These are phyloP conservation scores for Philopedon plagiatum DNA, from an alignment of 2,888 invertebrate species.

Conservation along the genomic window DNA sequence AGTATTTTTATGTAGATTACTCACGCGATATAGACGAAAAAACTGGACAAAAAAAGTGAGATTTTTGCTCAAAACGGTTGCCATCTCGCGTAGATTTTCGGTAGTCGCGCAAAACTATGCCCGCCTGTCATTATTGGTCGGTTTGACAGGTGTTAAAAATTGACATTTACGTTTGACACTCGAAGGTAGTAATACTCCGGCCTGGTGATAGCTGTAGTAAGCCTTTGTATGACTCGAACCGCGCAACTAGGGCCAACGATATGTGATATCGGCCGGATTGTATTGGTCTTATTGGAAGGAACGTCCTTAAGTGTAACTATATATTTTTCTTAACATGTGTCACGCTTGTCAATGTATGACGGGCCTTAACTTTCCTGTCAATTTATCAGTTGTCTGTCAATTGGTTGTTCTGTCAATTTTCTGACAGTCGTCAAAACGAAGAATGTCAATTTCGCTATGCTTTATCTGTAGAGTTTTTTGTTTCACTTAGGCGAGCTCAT, in stretches of 20 bases:
- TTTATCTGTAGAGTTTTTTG: conserved; percentile 14
- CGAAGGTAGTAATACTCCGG: not conserved
- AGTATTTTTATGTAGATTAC: conserved; percentile 26
- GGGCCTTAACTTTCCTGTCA: conserved; percentile 20
- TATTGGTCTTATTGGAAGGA: not conserved
- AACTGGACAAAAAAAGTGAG: conserved; percentile 50
- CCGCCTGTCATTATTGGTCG: not conserved
- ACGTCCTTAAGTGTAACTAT: not conserved
- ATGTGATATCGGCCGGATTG: conserved; percentile 7
- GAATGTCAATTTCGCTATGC: conserved; percentile 39
- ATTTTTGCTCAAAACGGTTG: conserved; percentile 52
- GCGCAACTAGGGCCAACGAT: not conserved
- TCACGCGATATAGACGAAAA: conserved; percentile 27
- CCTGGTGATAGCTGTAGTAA: conserved; percentile 8
- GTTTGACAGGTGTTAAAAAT: conserved; percentile 19
- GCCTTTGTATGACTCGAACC: not conserved
- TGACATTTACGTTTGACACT: not conserved
- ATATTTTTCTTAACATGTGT: not conserved
- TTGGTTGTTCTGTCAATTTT: conserved; percentile 38
- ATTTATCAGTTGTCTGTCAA: conserved; percentile 27
- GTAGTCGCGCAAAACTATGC: conserved; percentile 33
- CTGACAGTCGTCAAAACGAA: conserved; percentile 36
- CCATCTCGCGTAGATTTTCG: conserved; percentile 47
- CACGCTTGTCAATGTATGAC: not conserved
- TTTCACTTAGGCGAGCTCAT: conserved; percentile 24